Base-by-base conservation (phyloP, 2,888 invertebrate species). In the Acleris laterana region DNA sequence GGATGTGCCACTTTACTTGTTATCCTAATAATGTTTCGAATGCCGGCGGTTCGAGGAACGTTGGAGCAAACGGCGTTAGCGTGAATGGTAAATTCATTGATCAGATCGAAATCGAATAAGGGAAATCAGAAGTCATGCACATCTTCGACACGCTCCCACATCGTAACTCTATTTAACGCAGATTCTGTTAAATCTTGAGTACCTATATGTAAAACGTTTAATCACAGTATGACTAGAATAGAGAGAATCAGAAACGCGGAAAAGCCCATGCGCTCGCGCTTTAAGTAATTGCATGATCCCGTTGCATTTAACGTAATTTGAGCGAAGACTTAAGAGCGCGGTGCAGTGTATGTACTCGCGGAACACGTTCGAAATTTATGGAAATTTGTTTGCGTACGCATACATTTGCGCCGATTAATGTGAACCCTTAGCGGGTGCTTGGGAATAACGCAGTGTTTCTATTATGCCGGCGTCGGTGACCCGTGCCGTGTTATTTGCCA, bases 1-100 rank as follows among this genome's bases (percentile, higher is more conserved):
- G 75, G 73, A 77, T 77, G 74, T 78, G 79, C 77, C 82, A 82
- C 81, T 83, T 79, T 76, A 79, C 76, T 80, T 79, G 80, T 79
- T 78, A 76, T 79, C 79, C 78, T 84, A 82, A 84, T 84, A 80
- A 72, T 69, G 69, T 71, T 68, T 65, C 70, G 63, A 76, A 70
- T 72, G 74, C 72, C 74, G 67, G 64, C 70, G 74, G 70, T 70
- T 62, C 72, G 71, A 72, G 72, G 72, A 69, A 66, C 71, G 68
- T 67, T 68, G 71, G 66, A 56, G 51, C 61, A 50, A 56, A 65
- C 56, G 51, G 60, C 13, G 48, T 63, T 63, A 61, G 44, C 46
- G 11, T 22, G 48, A 60, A 65, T 65, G 56, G 38, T 44, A 61
- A 61, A 65, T 61, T 61, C 56, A 56, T 61, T 56, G 65, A 65